Percentiles rank a stretch among this genome's conserved stretches.
Conservation (phyloP, 2,113 vertebrate species). For the Dasyprocta punctata region DNA sequence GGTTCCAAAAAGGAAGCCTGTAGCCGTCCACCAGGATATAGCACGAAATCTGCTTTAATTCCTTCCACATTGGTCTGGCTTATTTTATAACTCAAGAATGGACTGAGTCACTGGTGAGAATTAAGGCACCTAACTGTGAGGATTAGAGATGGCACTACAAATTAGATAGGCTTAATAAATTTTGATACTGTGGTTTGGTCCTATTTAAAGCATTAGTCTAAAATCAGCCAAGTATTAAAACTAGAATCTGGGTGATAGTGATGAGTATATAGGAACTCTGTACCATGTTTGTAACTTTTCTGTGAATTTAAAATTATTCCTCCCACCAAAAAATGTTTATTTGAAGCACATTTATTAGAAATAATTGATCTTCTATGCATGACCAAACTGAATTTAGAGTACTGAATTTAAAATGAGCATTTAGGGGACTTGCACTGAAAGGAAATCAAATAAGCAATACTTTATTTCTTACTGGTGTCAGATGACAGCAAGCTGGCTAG, state of each 20-base stretch:
- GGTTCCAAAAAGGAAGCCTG: background rate
- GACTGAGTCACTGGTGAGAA: background rate
- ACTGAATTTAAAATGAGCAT: background rate
- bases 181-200: background rate
- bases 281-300: background rate
- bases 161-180: background rate
- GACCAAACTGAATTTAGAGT: background rate
- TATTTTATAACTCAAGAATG: background rate
- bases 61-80: background rate
- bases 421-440: background rate
- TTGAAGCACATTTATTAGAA: slow-evolving; percentile 32
- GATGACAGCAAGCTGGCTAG: background rate
- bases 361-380: background rate
- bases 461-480: background rate
- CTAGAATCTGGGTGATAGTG: background rate
- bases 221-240: background rate
- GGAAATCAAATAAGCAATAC: background rate
- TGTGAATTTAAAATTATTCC: slow-evolving; percentile 15
- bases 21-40: background rate
- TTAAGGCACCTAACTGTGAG: background rate
- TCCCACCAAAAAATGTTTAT: background rate
- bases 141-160: background rate
- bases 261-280: background rate
- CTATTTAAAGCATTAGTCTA: background rate
- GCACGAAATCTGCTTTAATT: background rate